Base-by-base conservation (phyloP, 2,888 invertebrate genomes). In the Chrysodeixis includens region DNA sequence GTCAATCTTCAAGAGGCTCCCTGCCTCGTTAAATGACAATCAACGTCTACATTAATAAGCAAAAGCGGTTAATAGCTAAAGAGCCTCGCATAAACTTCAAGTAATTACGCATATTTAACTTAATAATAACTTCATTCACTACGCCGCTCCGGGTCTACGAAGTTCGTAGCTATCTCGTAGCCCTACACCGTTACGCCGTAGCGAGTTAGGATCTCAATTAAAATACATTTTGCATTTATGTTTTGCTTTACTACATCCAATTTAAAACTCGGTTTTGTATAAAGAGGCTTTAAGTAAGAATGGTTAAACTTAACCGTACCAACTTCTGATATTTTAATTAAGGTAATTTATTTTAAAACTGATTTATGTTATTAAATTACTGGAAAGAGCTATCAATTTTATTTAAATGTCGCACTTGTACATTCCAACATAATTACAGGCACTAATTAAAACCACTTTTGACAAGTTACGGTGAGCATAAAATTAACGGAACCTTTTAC, bases 171-270 rank as follows among this genome's bases (percentile, higher is more conserved):
- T 53, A 62, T 55, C 59, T 56, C 68, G 81, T 81, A 78, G 69
- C 76, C 61, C 75, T 81, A 71, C 69, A 69, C n/a, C 14, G 66
- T 63, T 61, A 66, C 78, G 74, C 49, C 55, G 74, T 74, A 75
- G 70, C 59, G 51, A 60, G 59, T 60, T 80, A 46, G 30, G 61
- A 71, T 18, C 54, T 68, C 59, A 78, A 78, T 80, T 74, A 70
- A 78, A 77, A 77, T 80, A 49, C 64, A 66, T 80, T 80, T 78
- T 66, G 66, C 51, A 64, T 64, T 66, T 57, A 70, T 74, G 65
- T 70, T 62, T 70, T 67, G 40, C 63, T 65, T 69, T 51, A 76
- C 55, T 49, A 46, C 66, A 22, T 54, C 46, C 51, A 40, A 46
- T 58, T 73, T 66, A 60, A 66, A 72, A 66, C 61, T 26, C 7